Conservation (phyloP, 2,797 vertebrate genomes). For the Argyrosomus regius region DNA sequence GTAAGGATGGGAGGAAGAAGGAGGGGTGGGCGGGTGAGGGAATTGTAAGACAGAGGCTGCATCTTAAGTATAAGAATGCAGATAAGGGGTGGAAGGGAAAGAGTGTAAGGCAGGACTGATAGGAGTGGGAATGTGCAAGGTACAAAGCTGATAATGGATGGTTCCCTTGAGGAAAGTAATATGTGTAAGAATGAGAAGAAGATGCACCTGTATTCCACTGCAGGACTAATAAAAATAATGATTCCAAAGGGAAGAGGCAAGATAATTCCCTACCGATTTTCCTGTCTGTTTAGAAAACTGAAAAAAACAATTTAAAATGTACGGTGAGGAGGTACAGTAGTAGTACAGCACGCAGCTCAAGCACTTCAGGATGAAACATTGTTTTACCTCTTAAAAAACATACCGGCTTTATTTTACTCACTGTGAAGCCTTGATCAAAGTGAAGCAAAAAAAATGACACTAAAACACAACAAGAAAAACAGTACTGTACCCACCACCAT, state of each 20-base stretch:
- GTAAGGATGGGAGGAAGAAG: slow-evolving; percentile 46
- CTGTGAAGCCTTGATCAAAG: slow-evolving; percentile 48
- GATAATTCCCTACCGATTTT: slow-evolving; percentile 32
- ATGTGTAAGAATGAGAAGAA: not conserved
- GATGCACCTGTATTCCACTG: slow-evolving; percentile 11
- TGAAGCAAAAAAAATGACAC: slow-evolving; percentile 25
- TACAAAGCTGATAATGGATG: slow-evolving; percentile 15
- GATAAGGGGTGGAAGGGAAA: slow-evolving; percentile 47
- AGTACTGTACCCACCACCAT: slow-evolving; percentile 2
- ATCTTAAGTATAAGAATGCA: slow-evolving; percentile 73
- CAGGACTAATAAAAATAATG: slow-evolving; percentile 19
- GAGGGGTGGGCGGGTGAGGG: slow-evolving; percentile 25
- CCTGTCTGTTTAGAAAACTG: slow-evolving; percentile 41
- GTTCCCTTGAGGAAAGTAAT: slow-evolving; percentile 9
- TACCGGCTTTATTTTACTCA: slow-evolving; percentile 46
- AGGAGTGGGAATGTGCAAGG: slow-evolving; percentile 28
- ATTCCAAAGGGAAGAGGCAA: not conserved
- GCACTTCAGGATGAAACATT: slow-evolving; percentile 45
- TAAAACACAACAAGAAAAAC: slow-evolving; percentile 24
- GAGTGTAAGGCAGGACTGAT: slow-evolving; percentile 21
- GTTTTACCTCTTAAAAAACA: slow-evolving; percentile 36
- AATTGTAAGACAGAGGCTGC: slow-evolving; percentile 69
- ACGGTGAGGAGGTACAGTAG: not conserved
- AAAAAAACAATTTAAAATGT: slow-evolving; percentile 39
- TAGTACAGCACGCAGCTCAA: slow-evolving; percentile 29